A percentile compares a stretch with the other conserved stretches of the same genome.
phyloP scores from a whole-genome alignment of 2,888 invertebrate genomes.

The Megalurothrips usitatus region DNA sequence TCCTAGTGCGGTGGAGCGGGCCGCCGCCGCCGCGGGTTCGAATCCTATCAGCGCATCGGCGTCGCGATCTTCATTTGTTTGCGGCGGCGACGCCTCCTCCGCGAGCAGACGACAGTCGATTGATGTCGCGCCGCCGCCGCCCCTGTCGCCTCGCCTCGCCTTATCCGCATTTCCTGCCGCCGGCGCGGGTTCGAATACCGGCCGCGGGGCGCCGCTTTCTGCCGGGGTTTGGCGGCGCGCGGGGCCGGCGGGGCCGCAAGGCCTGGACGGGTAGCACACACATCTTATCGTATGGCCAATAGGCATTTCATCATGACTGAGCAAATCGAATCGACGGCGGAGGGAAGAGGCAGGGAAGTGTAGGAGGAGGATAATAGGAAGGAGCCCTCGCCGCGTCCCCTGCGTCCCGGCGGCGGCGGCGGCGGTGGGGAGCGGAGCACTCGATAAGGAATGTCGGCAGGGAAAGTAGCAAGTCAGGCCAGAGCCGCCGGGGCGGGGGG shows the following conservation, averaged over 20 bases:
- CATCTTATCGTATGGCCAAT: not conserved
- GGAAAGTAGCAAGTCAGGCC: conserved; percentile 22
- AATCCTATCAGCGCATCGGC: too few relatives aligned
- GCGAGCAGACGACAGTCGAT: too few relatives aligned
- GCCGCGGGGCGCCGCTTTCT: not conserved
- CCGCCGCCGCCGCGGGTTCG: too few relatives aligned
- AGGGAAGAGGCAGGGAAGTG: too few relatives aligned
- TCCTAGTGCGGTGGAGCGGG: too few relatives aligned
- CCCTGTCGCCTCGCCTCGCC: not conserved
- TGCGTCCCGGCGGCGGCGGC: not conserved
- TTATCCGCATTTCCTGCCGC: not conserved
- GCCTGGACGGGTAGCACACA: conserved; percentile 1
- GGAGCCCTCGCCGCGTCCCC: not conserved
- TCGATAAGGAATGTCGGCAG: conserved; percentile 19
- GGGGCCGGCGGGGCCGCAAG: not conserved
- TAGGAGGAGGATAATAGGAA: not conserved
- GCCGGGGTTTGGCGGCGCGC: not conserved
- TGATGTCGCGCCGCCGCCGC: not conserved
- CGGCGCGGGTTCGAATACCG: not conserved
- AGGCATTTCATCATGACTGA: conserved; percentile 23
- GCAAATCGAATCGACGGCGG: conserved; percentile 9
- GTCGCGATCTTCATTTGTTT: too few relatives aligned
- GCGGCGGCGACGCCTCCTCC: too few relatives aligned
- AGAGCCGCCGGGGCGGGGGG: not conserved
- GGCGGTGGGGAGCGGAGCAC: not conserved